Base-by-base conservation (phyloP, 2,888 invertebrate species). In the Sarcophaga carnaria region DNA sequence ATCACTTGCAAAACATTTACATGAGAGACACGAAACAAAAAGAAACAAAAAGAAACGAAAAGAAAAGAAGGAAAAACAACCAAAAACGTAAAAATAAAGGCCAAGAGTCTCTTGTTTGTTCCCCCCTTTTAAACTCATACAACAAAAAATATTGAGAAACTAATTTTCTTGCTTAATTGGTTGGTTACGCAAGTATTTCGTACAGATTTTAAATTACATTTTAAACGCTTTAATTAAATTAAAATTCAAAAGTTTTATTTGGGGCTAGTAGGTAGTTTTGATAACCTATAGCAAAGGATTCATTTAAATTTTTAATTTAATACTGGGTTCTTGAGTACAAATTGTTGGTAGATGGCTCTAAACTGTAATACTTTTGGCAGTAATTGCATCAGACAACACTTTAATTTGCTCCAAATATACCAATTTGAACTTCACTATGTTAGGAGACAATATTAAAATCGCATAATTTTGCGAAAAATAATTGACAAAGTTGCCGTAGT, bases 21-120 rank as follows among this genome's bases (percentile, higher is more conserved):
- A 67, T 4, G n/a, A 11, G 49, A 54, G 6, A 66, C 20, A 49
- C 67, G 22, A 4, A 62, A 70, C 3, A 70, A 71, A 45, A 49
- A 63, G 49, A 4, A 64, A 76, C 12, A 79, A 62, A 64, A 45
- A 49, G 62, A 79, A 64, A 71, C 63, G 69, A 8, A 75, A 37
- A 75, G 4, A 76, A 25, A 64, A 63, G 0, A 27, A 45, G 6
- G 0, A 49, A 49, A 11, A 49, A 49, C 14, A 49, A 49, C 2
- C 1, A 49, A 49, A 49, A 14, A 11, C 49, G 11, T 49, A 14
- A 49, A 49, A 67, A 62, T 62, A 54, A 71, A 66, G 71, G 66
- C 37, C 80, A 80, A 72, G 80, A 85, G 76, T 80, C 84, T 76
- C 37, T 37, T 37, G 37, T 8, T 37, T 6, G 37, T 37, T 37